Conservation (phyloP, 2,888 invertebrate genomes). For the Allygus modestus region DNA sequence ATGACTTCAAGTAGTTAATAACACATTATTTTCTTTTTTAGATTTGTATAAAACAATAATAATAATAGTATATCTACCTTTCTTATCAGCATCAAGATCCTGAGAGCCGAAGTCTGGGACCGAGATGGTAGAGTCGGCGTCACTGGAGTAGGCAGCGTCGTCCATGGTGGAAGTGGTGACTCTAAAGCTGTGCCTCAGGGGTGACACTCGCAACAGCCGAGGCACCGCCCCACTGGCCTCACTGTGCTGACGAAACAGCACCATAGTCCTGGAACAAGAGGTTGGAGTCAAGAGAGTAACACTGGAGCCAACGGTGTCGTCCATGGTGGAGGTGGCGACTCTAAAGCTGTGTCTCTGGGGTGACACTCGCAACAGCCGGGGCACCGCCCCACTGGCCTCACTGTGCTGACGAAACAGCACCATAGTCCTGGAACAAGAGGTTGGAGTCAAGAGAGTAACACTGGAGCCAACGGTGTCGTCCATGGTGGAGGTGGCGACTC, state of each 20-base stretch:
- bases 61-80: constrained; percentile 51
- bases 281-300: constrained; percentile 62
- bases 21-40: too few relatives aligned
- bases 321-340: constrained; percentile 36
- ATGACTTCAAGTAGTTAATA: too few relatives aligned
- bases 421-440: constrained; percentile 12
- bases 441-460: constrained; percentile 62
- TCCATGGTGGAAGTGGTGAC: constrained; percentile 63
- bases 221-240: constrained; percentile 75
- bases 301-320: constrained; percentile 63
- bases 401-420: constrained; percentile 50
- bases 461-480: constrained; percentile 64
- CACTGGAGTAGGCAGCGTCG: constrained; percentile 64
- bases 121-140: constrained; percentile 64
- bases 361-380: constrained; percentile 79
- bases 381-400: constrained; percentile 75
- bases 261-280: constrained; percentile 20
- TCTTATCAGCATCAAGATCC: constrained; percentile 59
- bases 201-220: constrained; percentile 79
- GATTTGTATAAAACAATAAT: too few relatives aligned
- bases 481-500: constrained; percentile 22
- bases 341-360: constrained; percentile 71
- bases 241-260: constrained; percentile 50
- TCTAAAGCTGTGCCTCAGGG: constrained; percentile 78
- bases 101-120: constrained; percentile 60